These are phyloP conservation scores for Psephotus haematonotus DNA, from an alignment of 2,113 vertebrate genomes.

Conservation along the genomic window DNA sequence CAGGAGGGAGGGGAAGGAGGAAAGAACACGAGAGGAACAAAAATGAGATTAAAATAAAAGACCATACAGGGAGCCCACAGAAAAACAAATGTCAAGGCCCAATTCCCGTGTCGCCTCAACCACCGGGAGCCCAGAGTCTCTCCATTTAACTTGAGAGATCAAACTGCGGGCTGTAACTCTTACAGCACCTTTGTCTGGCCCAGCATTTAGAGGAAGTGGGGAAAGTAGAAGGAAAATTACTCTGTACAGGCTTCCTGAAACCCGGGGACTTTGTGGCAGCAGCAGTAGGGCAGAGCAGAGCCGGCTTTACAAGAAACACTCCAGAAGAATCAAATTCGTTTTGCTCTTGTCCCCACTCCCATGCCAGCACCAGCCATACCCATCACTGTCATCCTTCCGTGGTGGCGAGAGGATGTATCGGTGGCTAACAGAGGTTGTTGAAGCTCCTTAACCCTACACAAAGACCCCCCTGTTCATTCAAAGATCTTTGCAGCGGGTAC, in stretches of 20 bases:
- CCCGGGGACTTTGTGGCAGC: not conserved
- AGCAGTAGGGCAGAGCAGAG: not conserved
- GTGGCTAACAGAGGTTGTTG: not conserved
- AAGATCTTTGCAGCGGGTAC: not conserved
- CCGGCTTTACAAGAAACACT: not conserved
- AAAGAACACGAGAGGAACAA: not conserved
- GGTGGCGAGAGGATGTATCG: fast-evolving
- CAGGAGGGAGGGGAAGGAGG: not conserved
- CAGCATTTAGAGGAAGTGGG: slow-evolving; percentile 20
- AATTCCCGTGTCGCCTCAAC: not conserved
- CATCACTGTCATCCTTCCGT: too few species aligned
- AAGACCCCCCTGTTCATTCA: not conserved
- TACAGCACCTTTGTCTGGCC: not conserved
- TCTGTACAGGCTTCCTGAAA: not conserved
- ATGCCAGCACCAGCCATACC: not conserved
- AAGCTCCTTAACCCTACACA: not conserved
- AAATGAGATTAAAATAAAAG: slow-evolving; percentile 24
- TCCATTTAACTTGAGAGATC: not conserved
- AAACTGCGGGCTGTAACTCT: not conserved
- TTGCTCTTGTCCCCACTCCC: not conserved
- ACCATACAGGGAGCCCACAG: not conserved
- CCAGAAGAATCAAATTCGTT: not conserved
- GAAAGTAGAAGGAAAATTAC: slow-evolving; percentile 37
- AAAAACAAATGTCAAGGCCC: not conserved
- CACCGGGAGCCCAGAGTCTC: not conserved